These are phyloP conservation scores for Whitmania pigra DNA, from an alignment of 1,140 invertebrate genomes.

Conservation along the genomic window DNA sequence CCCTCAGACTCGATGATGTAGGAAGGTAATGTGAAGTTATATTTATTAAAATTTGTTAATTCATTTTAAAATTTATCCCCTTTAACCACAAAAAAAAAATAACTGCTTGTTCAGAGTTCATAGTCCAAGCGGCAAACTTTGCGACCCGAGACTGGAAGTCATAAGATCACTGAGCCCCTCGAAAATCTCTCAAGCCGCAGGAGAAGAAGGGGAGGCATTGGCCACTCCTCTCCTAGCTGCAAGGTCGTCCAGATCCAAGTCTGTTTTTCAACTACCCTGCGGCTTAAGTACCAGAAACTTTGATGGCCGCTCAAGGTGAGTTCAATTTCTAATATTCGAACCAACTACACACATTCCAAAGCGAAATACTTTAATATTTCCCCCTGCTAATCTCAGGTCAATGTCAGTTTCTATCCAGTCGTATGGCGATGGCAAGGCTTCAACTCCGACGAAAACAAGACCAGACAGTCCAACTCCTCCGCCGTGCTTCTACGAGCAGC, in stretches of 20 bases:
- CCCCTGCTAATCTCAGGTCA: neutral
- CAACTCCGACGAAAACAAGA: slow-evolving; percentile 4
- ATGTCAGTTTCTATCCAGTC: slow-evolving; percentile 7
- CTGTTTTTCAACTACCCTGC: slow-evolving; percentile 7
- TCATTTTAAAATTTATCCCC: neutral
- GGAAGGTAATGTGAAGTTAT: neutral
- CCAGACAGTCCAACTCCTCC: slow-evolving; percentile 10
- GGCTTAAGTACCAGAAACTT: neutral
- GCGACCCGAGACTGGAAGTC: slow-evolving; percentile 15
- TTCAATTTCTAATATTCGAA: too few species aligned
- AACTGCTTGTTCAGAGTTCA: neutral
- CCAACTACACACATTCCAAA: too few species aligned
- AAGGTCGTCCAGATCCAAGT: slow-evolving; percentile 16
- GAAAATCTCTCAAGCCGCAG: neutral
- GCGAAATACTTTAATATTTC: neutral
- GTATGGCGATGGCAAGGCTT: neutral
- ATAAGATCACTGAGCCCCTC: slow-evolving; percentile 14
- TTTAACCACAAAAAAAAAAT: neutral
- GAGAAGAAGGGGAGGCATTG: slow-evolving; percentile 16
- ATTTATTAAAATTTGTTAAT: neutral
- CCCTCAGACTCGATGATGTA: neutral
- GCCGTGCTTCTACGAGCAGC: neutral
- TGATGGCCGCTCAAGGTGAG: too few species aligned
- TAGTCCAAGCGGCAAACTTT: slow-evolving; percentile 15
- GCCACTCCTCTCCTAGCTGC: neutral